phyloP scores from a whole-genome alignment of 2,113 vertebrate genomes.

The Typhlomys cinereus region DNA sequence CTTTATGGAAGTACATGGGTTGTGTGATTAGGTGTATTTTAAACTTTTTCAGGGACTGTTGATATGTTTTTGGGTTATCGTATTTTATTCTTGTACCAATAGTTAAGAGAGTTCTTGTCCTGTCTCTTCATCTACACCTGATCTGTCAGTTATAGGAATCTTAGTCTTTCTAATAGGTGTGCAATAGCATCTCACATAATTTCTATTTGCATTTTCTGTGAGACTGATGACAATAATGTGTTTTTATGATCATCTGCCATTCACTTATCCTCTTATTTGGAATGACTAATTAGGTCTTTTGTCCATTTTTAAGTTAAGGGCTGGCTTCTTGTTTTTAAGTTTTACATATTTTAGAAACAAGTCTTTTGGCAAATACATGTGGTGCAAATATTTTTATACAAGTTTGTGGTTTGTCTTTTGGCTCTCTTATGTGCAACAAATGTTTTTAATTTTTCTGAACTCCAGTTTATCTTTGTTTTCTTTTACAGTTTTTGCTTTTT shows the following conservation, averaged over 20 bases:
- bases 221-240: background rate
- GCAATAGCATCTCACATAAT: background rate
- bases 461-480: background rate
- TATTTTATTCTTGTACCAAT: too few species aligned
- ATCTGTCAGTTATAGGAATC: background rate
- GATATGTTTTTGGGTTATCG: too few species aligned
- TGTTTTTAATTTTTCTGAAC: slow-evolving; percentile 32
- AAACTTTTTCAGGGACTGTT: too few species aligned
- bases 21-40: too few species aligned
- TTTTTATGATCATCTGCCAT: background rate
- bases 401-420: background rate
- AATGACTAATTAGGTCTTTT: too few species aligned
- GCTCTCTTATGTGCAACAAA: slow-evolving; percentile 2
- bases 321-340: background rate
- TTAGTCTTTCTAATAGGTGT: background rate
- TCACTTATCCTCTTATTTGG: background rate
- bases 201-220: background rate
- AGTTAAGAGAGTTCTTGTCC: background rate
- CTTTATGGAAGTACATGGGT: background rate
- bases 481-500: background rate
- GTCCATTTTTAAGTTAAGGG: background rate
- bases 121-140: background rate
- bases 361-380: background rate
- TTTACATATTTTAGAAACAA: slow-evolving; percentile 14
- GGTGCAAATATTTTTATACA: background rate